Evolutionary conservation across 2,797 vertebrate species (phyloP), one percentile per base, ranked within the genome.

Genomic region (Melanotaenia boesemani): DNA sequence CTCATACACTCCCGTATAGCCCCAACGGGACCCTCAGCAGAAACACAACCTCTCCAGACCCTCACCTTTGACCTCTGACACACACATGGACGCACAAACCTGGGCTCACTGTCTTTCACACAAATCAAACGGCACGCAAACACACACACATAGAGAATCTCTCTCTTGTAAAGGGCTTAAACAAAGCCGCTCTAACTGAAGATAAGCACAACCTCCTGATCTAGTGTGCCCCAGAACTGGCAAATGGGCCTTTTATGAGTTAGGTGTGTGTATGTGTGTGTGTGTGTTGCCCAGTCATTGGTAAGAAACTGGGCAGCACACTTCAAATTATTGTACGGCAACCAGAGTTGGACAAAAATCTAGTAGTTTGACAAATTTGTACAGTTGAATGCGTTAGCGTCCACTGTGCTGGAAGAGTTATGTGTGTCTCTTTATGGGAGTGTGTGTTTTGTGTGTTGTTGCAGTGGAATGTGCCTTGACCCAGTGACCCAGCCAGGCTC

Each of bases 31-130:
- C 90, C 82, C 76, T 89, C 84, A 67, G 79, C 71, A 88, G 91
- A 88, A 91, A 91, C 91, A 91, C 87, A 89, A 91, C 83, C 89
- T 92, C 86, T 87, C 91, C 91, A 93, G 91, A 89, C 91, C 91
- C 89, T 92, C 81, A 95, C 93, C 94, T 94, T 73, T 91, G 83
- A 92, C 92, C 92, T 88, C 81, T 83, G 84, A 84, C 55, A 75
- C 79, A 75, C 68, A 84, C 70, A 67, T 63, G 62, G 46, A 63
- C 6, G 30, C 82, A 79, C 77, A 84, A 81, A 85, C 70, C 70
- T 82, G 81, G 81, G 81, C 86, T 85, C 80, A 87, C 88, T 84
- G 83, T 89, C 86, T 83, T 73, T 78, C 75, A 88, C 86, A 89
- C 86, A 91, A 90, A 90, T 90, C 87, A 88, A 86, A 81, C 34